phyloP scores from a whole-genome alignment of 2,113 vertebrate species.

The Coturnix japonica region DNA sequence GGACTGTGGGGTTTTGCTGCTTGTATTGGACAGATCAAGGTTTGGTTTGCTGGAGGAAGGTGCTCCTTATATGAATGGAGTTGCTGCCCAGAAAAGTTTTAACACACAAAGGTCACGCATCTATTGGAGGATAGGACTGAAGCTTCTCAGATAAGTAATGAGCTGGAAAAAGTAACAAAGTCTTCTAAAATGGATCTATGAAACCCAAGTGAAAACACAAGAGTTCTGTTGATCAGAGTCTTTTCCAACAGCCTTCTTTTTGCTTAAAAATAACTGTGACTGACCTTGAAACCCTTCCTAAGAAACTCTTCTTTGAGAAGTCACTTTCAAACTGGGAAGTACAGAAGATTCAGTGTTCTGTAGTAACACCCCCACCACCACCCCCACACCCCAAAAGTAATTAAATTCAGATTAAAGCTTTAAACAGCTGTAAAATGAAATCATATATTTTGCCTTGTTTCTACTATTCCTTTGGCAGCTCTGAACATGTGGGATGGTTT shows the following conservation, averaged over 20 bases:
- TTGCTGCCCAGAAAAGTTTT: background rate
- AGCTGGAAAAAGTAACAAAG: background rate
- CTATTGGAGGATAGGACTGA: background rate
- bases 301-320: conserved; percentile 17
- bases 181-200: background rate
- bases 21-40: background rate
- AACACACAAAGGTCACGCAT: background rate
- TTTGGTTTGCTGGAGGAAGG: background rate
- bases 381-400: conserved; percentile 8
- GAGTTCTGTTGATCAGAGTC: conserved; percentile 20
- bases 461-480: conserved; percentile 30
- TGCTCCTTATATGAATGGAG: background rate
- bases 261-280: background rate
- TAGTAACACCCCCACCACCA: conserved; percentile 24
- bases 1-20: background rate
- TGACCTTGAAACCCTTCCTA: conserved; percentile 37
- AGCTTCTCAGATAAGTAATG: conserved; percentile 23
- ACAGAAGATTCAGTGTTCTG: background rate
- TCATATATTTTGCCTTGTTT: conserved; percentile 20
- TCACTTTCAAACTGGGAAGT: background rate
- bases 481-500: conserved; percentile 19
- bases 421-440: conserved; percentile 41
- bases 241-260: background rate
- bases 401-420: conserved; percentile 53
- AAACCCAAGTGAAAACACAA: background rate